Evolutionary conservation across 2,888 invertebrate species (phyloP).

Genomic region (Psylliodes chrysocephalus): DNA sequence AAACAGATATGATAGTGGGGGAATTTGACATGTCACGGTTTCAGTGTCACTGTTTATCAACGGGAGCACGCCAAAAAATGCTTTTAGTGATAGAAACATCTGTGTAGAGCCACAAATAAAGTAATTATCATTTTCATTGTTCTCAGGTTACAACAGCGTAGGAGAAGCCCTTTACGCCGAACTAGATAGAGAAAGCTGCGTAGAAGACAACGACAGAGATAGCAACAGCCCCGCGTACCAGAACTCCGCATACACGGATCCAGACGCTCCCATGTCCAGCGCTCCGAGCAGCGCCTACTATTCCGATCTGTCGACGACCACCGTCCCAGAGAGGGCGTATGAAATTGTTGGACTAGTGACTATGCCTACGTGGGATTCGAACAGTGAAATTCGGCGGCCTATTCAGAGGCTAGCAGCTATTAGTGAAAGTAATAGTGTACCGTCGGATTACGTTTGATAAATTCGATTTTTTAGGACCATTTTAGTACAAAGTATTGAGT

Average conservation of each 20-base stretch:
- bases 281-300: conserved; percentile 82
- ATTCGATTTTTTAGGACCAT: conserved; percentile 15
- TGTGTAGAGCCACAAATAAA: too few species aligned
- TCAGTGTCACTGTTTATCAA: too few species aligned
- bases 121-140: too few species aligned
- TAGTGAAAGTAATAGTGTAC: conserved; percentile 67
- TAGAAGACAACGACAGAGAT: conserved; percentile 43
- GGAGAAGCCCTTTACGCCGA: conserved; percentile 77
- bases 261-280: conserved; percentile 69
- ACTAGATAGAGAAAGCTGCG: conserved; percentile 69
- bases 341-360: conserved; percentile 70
- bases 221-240: conserved; percentile 72
- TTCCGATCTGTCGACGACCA: conserved; percentile 73
- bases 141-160: conserved; percentile 65
- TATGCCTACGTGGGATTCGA: conserved; percentile 63
- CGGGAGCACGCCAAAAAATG: too few species aligned
- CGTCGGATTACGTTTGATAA: conserved; percentile 69
- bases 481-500: conserved; percentile 20
- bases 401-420: conserved; percentile 66
- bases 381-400: conserved; percentile 60
- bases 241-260: conserved; percentile 74
- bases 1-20: too few species aligned
- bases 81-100: too few species aligned
- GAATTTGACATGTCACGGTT: too few species aligned
- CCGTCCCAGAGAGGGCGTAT: conserved; percentile 69